Conservation (phyloP, 1,140 invertebrate genomes). For the Drosophila repletoides region DNA sequence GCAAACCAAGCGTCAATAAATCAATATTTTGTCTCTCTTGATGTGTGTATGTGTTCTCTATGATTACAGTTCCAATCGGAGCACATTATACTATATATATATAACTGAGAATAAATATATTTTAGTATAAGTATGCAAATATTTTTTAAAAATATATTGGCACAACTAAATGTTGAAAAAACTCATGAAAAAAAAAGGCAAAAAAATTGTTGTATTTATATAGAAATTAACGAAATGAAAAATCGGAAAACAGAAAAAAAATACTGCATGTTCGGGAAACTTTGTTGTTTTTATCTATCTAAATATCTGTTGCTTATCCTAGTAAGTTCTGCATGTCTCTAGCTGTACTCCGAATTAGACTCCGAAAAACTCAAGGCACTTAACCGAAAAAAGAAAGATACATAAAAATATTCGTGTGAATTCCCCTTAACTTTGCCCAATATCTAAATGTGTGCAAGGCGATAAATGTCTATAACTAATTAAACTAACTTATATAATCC, state of each 20-base stretch:
- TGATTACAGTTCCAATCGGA: conserved; percentile 43
- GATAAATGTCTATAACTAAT: conserved; percentile 58
- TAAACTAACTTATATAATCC: too few relatives aligned
- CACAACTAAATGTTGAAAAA: conserved; percentile 50
- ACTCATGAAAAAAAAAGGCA: conserved; percentile 10
- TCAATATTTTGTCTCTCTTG: conserved; percentile 36
- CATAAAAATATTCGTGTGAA: background rate
- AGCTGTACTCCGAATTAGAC: background rate
- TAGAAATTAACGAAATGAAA: conserved; percentile 34
- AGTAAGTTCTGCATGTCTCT: conserved; percentile 15
- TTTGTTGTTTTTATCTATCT: background rate
- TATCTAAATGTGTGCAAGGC: conserved; percentile 45
- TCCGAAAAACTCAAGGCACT: too few relatives aligned
- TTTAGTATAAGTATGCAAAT: conserved; percentile 52
- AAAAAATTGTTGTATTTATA: conserved; percentile 8
- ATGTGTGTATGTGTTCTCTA: conserved; percentile 48
- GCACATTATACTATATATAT: conserved; percentile 19
- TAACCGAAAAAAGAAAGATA: background rate
- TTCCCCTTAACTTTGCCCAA: conserved; percentile 35
- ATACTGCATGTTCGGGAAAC: too few relatives aligned
- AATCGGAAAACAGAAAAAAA: conserved; percentile 16
- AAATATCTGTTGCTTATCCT: background rate
- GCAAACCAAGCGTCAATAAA: conserved; percentile 56
- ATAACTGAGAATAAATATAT: conserved; percentile 14
- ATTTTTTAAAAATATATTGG: conserved; percentile 73